Conservation (phyloP, 2,797 vertebrate species). For the Pangasius macronema region DNA sequence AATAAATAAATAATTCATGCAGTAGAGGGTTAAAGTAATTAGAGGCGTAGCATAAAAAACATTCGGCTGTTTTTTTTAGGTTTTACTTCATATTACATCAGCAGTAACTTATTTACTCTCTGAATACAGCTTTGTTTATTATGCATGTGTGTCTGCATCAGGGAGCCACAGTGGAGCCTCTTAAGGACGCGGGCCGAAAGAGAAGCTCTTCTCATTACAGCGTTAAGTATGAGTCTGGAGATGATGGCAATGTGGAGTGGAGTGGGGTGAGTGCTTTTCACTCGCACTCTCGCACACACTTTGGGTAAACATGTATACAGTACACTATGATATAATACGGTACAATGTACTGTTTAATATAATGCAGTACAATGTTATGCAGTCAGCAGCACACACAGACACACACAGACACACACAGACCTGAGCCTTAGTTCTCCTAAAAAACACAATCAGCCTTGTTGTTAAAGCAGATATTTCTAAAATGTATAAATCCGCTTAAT, state of each 20-base stretch:
- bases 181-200: slow-evolving; percentile 54
- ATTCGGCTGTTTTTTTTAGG: too few species aligned
- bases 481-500: not conserved
- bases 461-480: not conserved
- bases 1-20: too few species aligned
- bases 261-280: slow-evolving; percentile 77
- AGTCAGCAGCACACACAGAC: not conserved
- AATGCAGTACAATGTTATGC: not conserved
- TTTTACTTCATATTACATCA: not conserved
- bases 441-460: not conserved
- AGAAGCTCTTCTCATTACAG: slow-evolving; percentile 68
- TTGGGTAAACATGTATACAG: not conserved
- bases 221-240: slow-evolving; percentile 80
- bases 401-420: not conserved
- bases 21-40: too few species aligned
- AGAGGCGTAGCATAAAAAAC: not conserved
- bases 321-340: not conserved
- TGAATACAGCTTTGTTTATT: not conserved
- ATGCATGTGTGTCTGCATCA: slow-evolving; percentile 31
- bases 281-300: not conserved
- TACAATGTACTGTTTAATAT: not conserved
- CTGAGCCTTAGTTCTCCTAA: too few species aligned
- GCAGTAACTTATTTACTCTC: not conserved
- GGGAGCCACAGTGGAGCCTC: slow-evolving; percentile 39
- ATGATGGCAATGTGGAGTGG: slow-evolving; percentile 84